Evolutionary conservation across 2,113 vertebrate genomes (phyloP), one percentile per base, ranked within the genome.

Genomic region (Oreochromis niloticus): DNA sequence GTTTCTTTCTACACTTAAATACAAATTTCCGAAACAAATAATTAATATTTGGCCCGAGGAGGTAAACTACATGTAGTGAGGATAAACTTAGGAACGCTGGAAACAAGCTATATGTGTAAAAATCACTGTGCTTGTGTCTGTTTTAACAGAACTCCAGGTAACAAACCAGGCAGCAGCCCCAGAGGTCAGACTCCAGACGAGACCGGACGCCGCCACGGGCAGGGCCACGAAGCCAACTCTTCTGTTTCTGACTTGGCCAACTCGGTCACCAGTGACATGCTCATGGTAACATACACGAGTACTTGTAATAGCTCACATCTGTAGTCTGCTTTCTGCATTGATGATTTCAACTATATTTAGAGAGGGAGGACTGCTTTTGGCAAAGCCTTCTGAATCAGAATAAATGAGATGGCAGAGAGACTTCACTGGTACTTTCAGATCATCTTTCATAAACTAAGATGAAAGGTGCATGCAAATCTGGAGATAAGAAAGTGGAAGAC

Each of bases 241-340:
- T 99, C 98, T 0, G 98, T 98, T 85, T 98, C 98, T 0, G 98
- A 99, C 92, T 96, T 99, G 83, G 98, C 98, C 95, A 99, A 99
- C 96, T 99, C 99, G 46, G 96, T 99, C 95, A 99, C 98, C 95
- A 99, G 98, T 19, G 98, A 99, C 96, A 98, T 98, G 98, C 97
- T 99, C 24, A 99, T 99, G 98, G 98, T 99, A 96, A 96, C 94
- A 85, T 50, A 39, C 82, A 36, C 73, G 0, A 19, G 46, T 78
- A 27, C 32, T 24, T 82, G 36, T 39, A 48, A 73, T 3, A 78
- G 54, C 78, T 83, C 10, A 30, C 7, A 34, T 85, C 48, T 61
- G 7, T 9, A 36, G 27, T 34, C 46, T 34, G 73, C 10, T 52
- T 78, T 52, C 17, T 52, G 46, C 17, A 50, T 78, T 52, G 27